A percentile compares a stretch with the other conserved stretches of the same genome.
phyloP scores from a whole-genome alignment of 2,113 vertebrate genomes.

The Kryptolebias marmoratus region DNA sequence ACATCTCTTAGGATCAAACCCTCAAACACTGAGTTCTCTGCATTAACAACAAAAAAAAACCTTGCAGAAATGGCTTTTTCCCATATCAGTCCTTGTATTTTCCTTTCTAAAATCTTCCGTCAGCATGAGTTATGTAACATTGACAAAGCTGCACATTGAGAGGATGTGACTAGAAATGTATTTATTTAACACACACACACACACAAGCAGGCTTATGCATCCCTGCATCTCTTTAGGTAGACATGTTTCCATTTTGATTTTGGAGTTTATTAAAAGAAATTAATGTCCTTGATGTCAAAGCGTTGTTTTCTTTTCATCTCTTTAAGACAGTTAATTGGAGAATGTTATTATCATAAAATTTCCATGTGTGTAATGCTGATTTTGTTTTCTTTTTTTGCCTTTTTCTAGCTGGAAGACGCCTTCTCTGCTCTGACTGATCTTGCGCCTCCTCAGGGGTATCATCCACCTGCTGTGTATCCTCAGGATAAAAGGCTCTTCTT shows the following conservation, averaged over 20 bases:
- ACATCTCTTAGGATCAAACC: not conserved
- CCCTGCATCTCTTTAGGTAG: slow-evolving; percentile 23
- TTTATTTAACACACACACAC: too few relatives aligned
- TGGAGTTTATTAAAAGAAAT: slow-evolving; percentile 27
- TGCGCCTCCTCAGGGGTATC: slow-evolving; percentile 32
- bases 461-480: slow-evolving; percentile 16
- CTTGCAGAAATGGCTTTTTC: not conserved
- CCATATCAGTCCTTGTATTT: not conserved
- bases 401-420: slow-evolving; percentile 61
- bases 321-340: slow-evolving; percentile 6
- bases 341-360: too few relatives aligned
- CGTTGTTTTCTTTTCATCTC: not conserved
- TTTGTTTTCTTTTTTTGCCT: not conserved
- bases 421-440: slow-evolving; percentile 49
- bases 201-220: not conserved
- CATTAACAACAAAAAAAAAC: not conserved
- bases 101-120: not conserved
- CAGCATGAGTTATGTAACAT: not conserved
- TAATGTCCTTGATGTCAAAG: slow-evolving; percentile 4
- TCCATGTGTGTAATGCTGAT: too few relatives aligned
- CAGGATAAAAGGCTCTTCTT: slow-evolving; percentile 43
- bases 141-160: not conserved
- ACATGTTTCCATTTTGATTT: slow-evolving; percentile 45
- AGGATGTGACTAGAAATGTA: not conserved
- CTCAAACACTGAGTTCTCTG: not conserved